phyloP scores from a whole-genome alignment of 2,113 vertebrate species.

The Saimiri boliviensis region DNA sequence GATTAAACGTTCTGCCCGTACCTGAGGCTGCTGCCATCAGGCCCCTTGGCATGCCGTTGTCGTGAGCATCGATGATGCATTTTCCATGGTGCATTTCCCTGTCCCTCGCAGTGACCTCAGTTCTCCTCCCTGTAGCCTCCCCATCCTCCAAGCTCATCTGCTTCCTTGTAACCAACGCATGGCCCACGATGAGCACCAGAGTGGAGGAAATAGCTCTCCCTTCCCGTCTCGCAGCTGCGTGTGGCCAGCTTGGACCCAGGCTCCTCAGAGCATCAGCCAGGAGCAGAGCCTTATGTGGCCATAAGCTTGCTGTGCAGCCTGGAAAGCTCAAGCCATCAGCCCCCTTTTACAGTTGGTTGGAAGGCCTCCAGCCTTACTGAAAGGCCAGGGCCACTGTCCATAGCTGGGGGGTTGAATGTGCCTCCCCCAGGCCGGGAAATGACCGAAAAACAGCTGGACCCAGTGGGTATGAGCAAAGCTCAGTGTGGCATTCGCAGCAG shows the following conservation, averaged over 20 bases:
- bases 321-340: background rate
- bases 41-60: background rate
- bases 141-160: background rate
- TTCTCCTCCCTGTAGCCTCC: background rate
- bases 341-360: rapidly evolving
- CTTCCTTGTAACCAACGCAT: rapidly evolving
- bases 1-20: too few species aligned
- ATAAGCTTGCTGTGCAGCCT: background rate
- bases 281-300: background rate
- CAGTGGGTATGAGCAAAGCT: background rate
- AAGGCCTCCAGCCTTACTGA: rapidly evolving
- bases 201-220: rapidly evolving
- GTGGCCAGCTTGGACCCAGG: rapidly evolving
- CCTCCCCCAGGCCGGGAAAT: background rate
- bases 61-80: rapidly evolving
- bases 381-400: rapidly evolving
- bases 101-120: rapidly evolving
- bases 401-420: rapidly evolving
- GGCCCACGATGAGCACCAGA: background rate
- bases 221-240: rapidly evolving
- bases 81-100: too few species aligned
- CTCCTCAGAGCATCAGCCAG: rapidly evolving
- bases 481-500: rapidly evolving
- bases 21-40: background rate
- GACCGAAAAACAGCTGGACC: too few species aligned